Percentiles rank a stretch among this genome's conserved stretches.
Evolutionary conservation across 2,797 vertebrate species (phyloP).

Genomic region (Ctenosaura bakeri): DNA sequence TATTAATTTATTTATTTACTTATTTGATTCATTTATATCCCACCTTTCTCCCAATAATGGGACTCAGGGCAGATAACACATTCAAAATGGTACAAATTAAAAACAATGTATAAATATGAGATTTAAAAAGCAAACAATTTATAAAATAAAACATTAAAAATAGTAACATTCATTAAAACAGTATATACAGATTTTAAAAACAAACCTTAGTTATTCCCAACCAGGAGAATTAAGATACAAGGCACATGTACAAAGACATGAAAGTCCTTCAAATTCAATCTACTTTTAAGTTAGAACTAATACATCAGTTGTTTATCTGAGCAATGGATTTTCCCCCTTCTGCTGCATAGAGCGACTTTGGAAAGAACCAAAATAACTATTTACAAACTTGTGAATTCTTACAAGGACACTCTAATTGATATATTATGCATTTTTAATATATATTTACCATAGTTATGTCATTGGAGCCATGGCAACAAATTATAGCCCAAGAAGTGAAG

Average conservation of each 20-base stretch:
- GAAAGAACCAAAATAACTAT: neutral
- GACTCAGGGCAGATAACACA: too few species aligned
- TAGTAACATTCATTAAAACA: too few species aligned
- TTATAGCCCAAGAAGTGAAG: conserved; percentile 41
- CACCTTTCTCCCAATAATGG: too few species aligned
- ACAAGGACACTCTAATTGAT: neutral
- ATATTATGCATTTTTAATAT: conserved; percentile 15
- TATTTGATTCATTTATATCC: too few species aligned
- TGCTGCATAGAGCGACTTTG: neutral
- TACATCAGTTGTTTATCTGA: neutral
- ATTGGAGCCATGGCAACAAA: conserved; percentile 29
- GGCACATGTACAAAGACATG: neutral
- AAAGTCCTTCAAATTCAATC: neutral
- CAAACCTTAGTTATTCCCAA: neutral
- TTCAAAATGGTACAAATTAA: too few species aligned
- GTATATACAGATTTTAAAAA: too few species aligned
- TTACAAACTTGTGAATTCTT: conserved; percentile 2
- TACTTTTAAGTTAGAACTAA: conserved; percentile 1
- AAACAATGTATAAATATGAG: too few species aligned
- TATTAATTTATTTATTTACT: too few species aligned
- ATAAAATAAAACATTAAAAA: too few species aligned
- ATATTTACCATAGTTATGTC: conserved; percentile 4
- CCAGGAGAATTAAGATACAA: neutral
- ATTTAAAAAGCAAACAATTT: too few species aligned
- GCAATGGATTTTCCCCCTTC: neutral